Evolutionary conservation across 2,888 invertebrate genomes (phyloP), one percentile per base, ranked within the genome.

Genomic region (Orthosia gothica): DNA sequence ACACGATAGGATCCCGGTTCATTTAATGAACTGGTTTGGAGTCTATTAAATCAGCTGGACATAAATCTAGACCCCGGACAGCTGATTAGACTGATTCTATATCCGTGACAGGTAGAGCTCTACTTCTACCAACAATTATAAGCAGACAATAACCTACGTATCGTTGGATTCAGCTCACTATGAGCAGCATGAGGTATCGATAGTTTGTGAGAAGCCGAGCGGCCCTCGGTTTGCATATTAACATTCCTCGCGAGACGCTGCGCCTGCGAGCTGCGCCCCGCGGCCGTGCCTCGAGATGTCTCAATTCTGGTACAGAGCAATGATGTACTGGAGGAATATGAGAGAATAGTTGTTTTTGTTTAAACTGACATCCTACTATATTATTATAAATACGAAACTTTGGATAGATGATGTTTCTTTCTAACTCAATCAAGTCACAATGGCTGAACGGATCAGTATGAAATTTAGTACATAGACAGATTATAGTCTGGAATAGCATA

Each of bases 291-390:
- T 62, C 84, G 86, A 86, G 92, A 95, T 91, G 92, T 91, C 94
- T 95, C 93, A 94, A 95, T 94, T 84, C 83, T 66, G 70, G 68
- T 87, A 90, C 89, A 94, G 93, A 93, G 91, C 84, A 93, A 78
- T 84, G 83, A 64, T 67, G 15, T 16, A 45, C 1, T 63, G 45
- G 15, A 73, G 26, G 26, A 61, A 47, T 70, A 74, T 55, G 15
- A 61, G 26, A 26, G 45, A 55, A n/a, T 59, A 16, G 50, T 26
- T 26, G 26, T 3, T 26, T 5, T 47, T 9, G 1, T 0, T 2
- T 0, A 49, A n/a, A 55, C 7, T 32, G 4, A 26, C 3, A 1
- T 26, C 26, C 26, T n/a, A 26, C 26, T 26, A 26, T 26, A 1
- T 2, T 26, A 26, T 26, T 26, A 26, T 26, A 26, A 26, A 26